Evolutionary conservation across 2,797 vertebrate genomes (phyloP).

Genomic region (Tenualosa ilisha): DNA sequence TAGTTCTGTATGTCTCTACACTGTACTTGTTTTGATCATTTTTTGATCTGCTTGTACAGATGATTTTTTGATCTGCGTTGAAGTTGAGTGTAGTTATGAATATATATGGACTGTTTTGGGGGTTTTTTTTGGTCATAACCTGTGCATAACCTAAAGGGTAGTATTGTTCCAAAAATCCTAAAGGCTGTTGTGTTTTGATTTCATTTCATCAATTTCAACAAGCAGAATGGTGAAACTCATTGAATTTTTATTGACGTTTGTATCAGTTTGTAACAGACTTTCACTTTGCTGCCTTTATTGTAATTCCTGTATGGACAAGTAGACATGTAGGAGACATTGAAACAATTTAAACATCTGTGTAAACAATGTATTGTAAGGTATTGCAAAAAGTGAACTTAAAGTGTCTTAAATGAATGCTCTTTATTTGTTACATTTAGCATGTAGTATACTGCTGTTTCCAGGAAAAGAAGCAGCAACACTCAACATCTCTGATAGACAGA

Average conservation of each 20-base stretch:
- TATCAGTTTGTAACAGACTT: constrained; percentile 32
- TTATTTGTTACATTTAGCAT: not conserved
- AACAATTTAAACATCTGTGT: not conserved
- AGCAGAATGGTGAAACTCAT: not conserved
- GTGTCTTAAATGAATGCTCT: not conserved
- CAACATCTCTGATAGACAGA: not conserved
- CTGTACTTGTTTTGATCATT: not conserved
- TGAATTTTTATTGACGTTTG: constrained; percentile 38
- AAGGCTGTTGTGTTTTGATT: not conserved
- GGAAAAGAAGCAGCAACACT: not conserved
- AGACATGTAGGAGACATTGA: not conserved
- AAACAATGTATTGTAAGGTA: constrained; percentile 1
- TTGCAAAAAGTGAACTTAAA: not conserved
- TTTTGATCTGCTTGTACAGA: not conserved
- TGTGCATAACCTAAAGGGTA: not conserved
- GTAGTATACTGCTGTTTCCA: not conserved
- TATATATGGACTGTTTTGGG: not conserved
- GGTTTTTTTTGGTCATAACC: not conserved
- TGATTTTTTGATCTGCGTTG: not conserved
- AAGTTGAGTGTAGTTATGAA: constrained; percentile 2
- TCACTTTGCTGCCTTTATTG: constrained; percentile 49
- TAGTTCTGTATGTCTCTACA: not conserved
- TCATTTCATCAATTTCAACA: not conserved
- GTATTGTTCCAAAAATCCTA: constrained; percentile 8
- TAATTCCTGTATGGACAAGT: not conserved